These are phyloP conservation scores for Hiodon tergisus DNA, from an alignment of 2,113 vertebrate species.

Conservation along the genomic window DNA sequence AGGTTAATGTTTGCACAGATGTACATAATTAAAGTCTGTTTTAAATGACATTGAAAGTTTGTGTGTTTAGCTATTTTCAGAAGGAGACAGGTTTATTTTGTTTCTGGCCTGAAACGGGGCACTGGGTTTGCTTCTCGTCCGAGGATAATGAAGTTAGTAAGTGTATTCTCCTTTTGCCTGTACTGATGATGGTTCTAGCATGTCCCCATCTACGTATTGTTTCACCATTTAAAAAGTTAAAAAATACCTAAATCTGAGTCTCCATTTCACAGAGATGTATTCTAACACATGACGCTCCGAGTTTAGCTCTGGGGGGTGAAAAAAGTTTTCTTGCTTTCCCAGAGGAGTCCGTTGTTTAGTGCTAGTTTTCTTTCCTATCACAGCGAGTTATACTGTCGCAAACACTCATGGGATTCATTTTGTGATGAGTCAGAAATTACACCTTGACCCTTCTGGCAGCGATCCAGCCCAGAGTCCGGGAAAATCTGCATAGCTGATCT, in stretches of 20 bases:
- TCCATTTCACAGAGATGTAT: too few species aligned
- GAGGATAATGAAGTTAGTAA: conserved; percentile 25
- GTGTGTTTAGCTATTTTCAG: conserved; percentile 42
- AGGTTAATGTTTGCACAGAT: conserved; percentile 49
- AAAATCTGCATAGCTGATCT: background rate
- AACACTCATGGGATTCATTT: background rate
- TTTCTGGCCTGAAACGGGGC: conserved; percentile 36
- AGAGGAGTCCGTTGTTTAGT: background rate
- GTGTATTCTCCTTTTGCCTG: conserved; percentile 21
- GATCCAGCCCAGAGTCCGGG: too few species aligned
- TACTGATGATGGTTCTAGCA: background rate
- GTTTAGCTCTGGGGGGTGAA: background rate
- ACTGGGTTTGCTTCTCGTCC: conserved; percentile 27
- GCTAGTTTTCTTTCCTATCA: background rate
- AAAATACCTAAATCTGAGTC: too few species aligned
- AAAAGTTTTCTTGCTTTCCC: too few species aligned
- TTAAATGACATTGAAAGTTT: conserved; percentile 47
- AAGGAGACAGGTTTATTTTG: conserved; percentile 39
- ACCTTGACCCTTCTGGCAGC: background rate
- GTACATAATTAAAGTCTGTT: conserved; percentile 50
- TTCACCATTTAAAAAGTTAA: background rate
- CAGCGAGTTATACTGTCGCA: background rate
- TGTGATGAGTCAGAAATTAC: background rate
- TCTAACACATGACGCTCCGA: background rate
- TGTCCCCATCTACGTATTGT: background rate